phyloP scores from a whole-genome alignment of 2,113 vertebrate genomes.

The Mormyrus iriodes region DNA sequence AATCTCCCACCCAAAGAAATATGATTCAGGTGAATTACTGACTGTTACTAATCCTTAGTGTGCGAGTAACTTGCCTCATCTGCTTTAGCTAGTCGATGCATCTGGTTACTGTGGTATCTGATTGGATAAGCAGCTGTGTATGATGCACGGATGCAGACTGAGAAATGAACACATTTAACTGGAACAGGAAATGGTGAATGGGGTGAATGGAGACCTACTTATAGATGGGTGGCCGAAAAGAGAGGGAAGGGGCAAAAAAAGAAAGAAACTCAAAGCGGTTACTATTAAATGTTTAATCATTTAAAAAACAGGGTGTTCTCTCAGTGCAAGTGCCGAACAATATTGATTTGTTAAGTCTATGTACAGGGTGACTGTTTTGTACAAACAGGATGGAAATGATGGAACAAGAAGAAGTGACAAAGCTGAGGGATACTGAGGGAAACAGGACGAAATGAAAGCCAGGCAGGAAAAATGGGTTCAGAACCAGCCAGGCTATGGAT shows the following conservation, averaged over 20 bases:
- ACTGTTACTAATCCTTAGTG: background rate
- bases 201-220: background rate
- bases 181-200: background rate
- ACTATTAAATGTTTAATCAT: conserved; percentile 62
- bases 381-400: conserved; percentile 11
- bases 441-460: background rate
- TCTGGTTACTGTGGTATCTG: background rate
- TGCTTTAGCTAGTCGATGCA: background rate
- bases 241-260: conserved; percentile 5
- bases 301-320: conserved; percentile 58
- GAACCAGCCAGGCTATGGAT: background rate
- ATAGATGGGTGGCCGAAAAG: background rate
- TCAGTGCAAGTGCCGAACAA: conserved; percentile 64
- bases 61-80: background rate
- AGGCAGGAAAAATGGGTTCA: background rate
- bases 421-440: background rate
- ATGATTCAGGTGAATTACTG: background rate
- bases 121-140: background rate
- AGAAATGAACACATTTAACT: background rate
- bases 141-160: background rate
- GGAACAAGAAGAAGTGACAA: background rate
- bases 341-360: conserved; percentile 42
- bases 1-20: background rate
- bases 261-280: conserved; percentile 16
- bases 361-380: conserved; percentile 48